Conservation (phyloP, 2,113 vertebrate species). For the Cyanistes caeruleus region DNA sequence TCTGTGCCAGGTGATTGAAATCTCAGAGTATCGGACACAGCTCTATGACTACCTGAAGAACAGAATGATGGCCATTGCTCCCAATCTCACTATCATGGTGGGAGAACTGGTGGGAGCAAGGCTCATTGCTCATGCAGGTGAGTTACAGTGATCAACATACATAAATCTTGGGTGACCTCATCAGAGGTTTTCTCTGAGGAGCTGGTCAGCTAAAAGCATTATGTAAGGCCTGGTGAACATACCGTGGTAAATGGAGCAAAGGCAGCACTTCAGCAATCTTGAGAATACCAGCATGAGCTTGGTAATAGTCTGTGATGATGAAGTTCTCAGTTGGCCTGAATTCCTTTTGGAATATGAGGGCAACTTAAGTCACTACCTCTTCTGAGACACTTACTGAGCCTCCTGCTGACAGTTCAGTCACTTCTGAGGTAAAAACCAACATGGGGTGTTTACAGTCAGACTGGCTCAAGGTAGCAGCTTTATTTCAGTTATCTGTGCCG, state of each 20-base stretch:
- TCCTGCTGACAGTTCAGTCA: not conserved
- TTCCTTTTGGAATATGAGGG: constrained; percentile 74
- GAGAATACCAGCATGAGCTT: not conserved
- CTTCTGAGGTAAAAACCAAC: not conserved
- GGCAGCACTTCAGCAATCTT: not conserved
- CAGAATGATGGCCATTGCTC: constrained; percentile 98
- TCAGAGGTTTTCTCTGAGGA: not conserved
- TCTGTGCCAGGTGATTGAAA: constrained; percentile 89
- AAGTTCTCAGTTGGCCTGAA: constrained; percentile 77
- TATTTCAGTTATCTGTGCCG: not conserved
- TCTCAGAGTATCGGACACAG: constrained; percentile 92
- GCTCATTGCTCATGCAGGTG: constrained; percentile 95
- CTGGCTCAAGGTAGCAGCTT: not conserved
- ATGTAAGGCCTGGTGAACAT: not conserved
- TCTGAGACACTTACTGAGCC: constrained; percentile 87
- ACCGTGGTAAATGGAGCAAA: not conserved
- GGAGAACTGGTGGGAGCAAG: constrained; percentile 95
- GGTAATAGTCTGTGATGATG: constrained; percentile 81
- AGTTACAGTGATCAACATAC: not conserved
- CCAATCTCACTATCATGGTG: constrained; percentile 95
- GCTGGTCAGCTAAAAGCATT: not conserved
- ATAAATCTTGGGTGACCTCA: not conserved
- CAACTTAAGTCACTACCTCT: constrained; percentile 93
- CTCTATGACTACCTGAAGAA: constrained; percentile 98
- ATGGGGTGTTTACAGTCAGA: not conserved